Conservation (phyloP, 1,140 invertebrate genomes). For the Bombus ignitus region DNA sequence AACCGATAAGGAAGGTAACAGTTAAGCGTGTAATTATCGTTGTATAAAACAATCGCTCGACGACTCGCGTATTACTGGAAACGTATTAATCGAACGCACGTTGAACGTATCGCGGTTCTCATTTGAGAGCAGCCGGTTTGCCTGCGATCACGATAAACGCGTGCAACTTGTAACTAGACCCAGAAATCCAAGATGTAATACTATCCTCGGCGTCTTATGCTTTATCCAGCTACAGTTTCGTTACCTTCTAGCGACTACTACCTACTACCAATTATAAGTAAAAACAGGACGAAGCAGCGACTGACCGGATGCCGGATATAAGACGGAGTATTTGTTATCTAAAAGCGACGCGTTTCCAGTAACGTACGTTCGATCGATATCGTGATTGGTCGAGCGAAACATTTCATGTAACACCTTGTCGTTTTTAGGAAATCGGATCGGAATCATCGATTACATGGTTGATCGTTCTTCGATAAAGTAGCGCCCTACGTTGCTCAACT, state of each 20-base stretch:
- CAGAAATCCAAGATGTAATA: conserved; percentile 36
- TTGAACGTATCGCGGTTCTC: not conserved
- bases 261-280: no score
- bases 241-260: not conserved
- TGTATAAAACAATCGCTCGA: no score
- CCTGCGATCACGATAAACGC: conserved; percentile 10
- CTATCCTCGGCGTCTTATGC: not conserved
- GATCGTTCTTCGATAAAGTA: no score
- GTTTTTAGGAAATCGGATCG: not conserved
- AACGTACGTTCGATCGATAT: not conserved
- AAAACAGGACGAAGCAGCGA: not conserved
- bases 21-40: no score
- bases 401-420: not conserved
- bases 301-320: not conserved
- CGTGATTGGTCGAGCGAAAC: not conserved
- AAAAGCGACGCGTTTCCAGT: not conserved
- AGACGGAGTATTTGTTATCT: not conserved
- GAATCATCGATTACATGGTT: no score
- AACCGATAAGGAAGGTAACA: no score
- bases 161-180: conserved; percentile 31
- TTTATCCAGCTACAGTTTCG: conserved; percentile 20
- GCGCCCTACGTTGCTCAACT: no score
- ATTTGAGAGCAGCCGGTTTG: not conserved
- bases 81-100: not conserved
- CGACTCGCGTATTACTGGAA: no score